Evolutionary conservation across 2,888 invertebrate genomes (phyloP).

Genomic region (Drosophila neotestacea): DNA sequence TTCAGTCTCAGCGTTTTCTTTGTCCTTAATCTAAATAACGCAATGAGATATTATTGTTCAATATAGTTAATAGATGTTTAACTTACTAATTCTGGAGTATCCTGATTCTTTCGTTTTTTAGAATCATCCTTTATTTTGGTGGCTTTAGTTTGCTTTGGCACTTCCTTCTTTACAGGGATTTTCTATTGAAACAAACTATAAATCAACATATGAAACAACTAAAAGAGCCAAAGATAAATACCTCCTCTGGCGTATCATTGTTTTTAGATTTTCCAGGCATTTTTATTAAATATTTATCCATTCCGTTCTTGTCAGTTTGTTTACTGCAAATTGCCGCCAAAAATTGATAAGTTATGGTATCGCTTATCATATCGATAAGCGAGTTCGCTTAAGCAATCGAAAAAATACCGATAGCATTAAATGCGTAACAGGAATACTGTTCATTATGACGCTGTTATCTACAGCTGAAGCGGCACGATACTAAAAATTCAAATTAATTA

Average conservation of each 20-base stretch:
- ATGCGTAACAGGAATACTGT: not conserved
- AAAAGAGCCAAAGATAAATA: not conserved
- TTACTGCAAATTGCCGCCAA: conserved; percentile 56
- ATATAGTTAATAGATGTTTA: not conserved
- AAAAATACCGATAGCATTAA: not conserved
- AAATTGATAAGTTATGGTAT: conserved; percentile 19
- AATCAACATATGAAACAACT: accelerated
- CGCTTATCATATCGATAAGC: conserved; percentile 1
- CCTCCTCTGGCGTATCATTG: conserved; percentile 28
- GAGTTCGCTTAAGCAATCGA: not conserved
- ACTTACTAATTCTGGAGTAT: conserved; percentile 55
- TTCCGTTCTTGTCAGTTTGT: conserved; percentile 48
- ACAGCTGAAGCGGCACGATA: not conserved
- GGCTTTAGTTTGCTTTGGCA: conserved; percentile 20
- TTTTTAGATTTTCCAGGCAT: conserved; percentile 47
- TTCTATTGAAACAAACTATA: conserved; percentile 3
- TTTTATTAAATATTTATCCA: conserved; percentile 68
- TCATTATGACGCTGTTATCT: not conserved
- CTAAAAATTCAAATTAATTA: not conserved
- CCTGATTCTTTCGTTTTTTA: conserved; percentile 51
- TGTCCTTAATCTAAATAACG: conserved; percentile 37
- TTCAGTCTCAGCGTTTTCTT: conserved; percentile 59
- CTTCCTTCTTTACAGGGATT: conserved; percentile 26
- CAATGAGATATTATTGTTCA: not conserved
- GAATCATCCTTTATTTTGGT: not conserved